phyloP scores from a whole-genome alignment of 2,113 vertebrate species.

The Vombatus ursinus region DNA sequence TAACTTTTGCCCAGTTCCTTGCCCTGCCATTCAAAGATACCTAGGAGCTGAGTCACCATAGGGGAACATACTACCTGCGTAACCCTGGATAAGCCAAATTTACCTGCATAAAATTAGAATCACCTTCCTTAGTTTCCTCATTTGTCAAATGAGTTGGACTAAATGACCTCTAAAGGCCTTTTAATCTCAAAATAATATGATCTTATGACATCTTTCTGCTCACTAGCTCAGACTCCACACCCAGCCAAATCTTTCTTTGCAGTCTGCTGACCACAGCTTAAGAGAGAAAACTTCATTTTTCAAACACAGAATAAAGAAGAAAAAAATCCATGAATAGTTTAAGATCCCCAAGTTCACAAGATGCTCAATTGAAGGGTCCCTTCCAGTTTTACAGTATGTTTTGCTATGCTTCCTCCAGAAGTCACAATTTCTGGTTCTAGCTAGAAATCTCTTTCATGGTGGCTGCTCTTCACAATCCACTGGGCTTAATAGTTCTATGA shows the following conservation, averaged over 20 bases:
- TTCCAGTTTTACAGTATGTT: background rate
- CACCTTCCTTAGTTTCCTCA: background rate
- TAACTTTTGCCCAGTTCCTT: background rate
- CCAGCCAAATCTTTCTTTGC: background rate
- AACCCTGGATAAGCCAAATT: background rate
- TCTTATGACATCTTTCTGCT: background rate
- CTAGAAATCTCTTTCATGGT: background rate
- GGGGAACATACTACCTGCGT: background rate
- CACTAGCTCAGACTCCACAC: background rate
- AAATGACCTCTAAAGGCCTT: background rate
- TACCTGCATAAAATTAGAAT: background rate
- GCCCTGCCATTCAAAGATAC: too few relatives aligned
- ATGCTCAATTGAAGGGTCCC: background rate
- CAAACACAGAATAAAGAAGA: background rate
- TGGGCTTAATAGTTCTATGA: too few relatives aligned
- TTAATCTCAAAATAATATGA: background rate
- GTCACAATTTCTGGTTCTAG: background rate
- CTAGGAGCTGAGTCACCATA: background rate
- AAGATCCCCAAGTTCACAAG: background rate
- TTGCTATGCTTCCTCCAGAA: background rate
- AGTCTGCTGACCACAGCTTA: background rate
- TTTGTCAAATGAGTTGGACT: background rate
- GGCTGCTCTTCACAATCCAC: background rate
- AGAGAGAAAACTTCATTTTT: background rate
- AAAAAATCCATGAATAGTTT: background rate